Base-by-base conservation (phyloP, 2,113 vertebrate genomes). In the Sceloporus undulatus region DNA sequence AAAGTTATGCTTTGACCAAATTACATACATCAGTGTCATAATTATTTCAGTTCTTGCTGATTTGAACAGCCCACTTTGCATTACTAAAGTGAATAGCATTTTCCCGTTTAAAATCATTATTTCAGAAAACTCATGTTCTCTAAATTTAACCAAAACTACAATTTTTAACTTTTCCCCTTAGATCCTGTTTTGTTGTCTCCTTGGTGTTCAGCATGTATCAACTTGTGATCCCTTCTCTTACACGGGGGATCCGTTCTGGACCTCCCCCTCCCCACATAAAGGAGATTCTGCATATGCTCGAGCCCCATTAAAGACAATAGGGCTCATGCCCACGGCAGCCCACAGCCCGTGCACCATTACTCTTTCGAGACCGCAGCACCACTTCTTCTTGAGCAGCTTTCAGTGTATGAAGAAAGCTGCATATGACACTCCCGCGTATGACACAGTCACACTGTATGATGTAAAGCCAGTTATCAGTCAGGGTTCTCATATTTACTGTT, bases 51-150 rank as follows among this genome's bases (percentile, higher is more conserved):
- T 87, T 88, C 62, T 70, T 91, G 87, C 62, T 7, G 10, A 21
- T 90, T 90, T 91, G 80, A 90, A 78, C 78, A 80, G 93, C 73
- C 90, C 42, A 85, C 82, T 78, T 62, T 77, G 42, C 48, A 68
- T 11, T 90, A 52, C 10, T 81, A 94, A 83, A 73, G 59, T 23
- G 85, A 14, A n/a, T 77, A 85, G 59, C 14, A 71, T 83, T 73
- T 85, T 79, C 10, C 29, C 71, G 78, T 62, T 48, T 87, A 66
- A 91, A 91, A 87, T 88, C 13, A 7, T 13, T 40, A 38, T 79
- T 25, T 70, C 79, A 84, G 88, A 87, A 56, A 86, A 85, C 73
- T 5, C 71, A 74, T 81, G 84, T 29, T 95, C 94, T 94, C 84
- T 81, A 86, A 85, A 84, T 90, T 34, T 89, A 23, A 90, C 90